A percentile compares a stretch with the other conserved stretches of the same genome.
phyloP scores from a whole-genome alignment of 37 sponge, comb jelly and placozoan genomes.

The Mnemiopsis leidyi region DNA sequence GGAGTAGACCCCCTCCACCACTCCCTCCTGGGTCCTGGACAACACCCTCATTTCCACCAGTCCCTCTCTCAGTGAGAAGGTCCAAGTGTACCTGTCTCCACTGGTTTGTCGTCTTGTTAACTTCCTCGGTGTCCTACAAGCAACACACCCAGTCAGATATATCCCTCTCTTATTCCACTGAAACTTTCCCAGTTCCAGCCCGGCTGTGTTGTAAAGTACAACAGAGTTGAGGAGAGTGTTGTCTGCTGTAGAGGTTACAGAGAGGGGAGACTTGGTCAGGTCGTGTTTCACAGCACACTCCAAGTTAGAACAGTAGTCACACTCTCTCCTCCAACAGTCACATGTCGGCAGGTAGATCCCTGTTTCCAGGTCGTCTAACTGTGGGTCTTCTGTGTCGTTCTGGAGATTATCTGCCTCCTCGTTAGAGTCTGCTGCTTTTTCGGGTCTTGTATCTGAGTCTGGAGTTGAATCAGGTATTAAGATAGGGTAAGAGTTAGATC shows the following conservation, averaged over 20 bases:
- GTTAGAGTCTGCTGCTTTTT: background rate
- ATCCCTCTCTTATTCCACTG: background rate
- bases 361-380: background rate
- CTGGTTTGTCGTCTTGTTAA: background rate
- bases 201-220: background rate
- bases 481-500: background rate
- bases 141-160: background rate
- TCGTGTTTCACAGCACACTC: background rate
- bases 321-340: background rate
- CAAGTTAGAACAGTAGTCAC: background rate
- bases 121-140: background rate
- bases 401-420: background rate
- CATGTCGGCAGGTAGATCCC: background rate
- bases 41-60: background rate
- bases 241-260: background rate
- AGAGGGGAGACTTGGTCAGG: background rate
- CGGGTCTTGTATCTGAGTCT: background rate
- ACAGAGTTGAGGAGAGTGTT: background rate
- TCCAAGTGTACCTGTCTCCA: background rate
- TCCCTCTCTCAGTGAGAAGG: background rate
- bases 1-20: background rate
- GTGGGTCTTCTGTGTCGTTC: background rate
- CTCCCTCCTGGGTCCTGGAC: background rate
- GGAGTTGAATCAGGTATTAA: background rate
- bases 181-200: background rate